These are phyloP conservation scores for Anas platyrhynchos DNA, from an alignment of 2,113 vertebrate species.

Conservation along the genomic window DNA sequence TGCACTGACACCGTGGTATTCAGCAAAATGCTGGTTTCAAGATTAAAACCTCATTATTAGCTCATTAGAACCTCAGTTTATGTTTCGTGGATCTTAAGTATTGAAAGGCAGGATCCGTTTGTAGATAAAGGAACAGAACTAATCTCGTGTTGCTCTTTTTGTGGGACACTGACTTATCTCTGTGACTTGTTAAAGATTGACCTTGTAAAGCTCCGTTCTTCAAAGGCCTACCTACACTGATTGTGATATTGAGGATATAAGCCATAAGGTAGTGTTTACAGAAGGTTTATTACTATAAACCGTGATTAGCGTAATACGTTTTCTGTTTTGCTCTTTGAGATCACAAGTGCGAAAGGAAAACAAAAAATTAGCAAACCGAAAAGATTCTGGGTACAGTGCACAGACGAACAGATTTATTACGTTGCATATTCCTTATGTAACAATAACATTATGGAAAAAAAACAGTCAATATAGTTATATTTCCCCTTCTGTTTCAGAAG, in stretches of 20 bases:
- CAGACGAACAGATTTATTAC: not conserved
- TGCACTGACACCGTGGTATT: not conserved
- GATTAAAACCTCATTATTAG: not conserved
- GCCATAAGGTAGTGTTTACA: slow-evolving; percentile 47
- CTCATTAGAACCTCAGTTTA: not conserved
- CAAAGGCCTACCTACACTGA: slow-evolving; percentile 23
- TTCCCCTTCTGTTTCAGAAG: not conserved
- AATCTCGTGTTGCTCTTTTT: not conserved
- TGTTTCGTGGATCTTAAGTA: not conserved
- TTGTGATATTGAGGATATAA: slow-evolving; percentile 36
- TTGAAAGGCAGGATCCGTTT: not conserved
- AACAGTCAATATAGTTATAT: not conserved
- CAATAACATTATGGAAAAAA: not conserved
- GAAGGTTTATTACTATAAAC: slow-evolving; percentile 57
- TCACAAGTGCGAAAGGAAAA: slow-evolving; percentile 38
- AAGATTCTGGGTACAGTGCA: not conserved
- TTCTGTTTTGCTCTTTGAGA: slow-evolving; percentile 46
- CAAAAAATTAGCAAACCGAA: not conserved
- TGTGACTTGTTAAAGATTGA: not conserved
- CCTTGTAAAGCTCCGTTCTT: slow-evolving; percentile 59
- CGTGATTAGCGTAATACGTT: slow-evolving; percentile 48
- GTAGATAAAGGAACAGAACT: not conserved
- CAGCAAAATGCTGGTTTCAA: not conserved
- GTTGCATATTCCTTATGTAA: not conserved
- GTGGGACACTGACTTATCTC: slow-evolving; percentile 1